These are phyloP conservation scores for Heliconius aoede DNA, from an alignment of 2,888 invertebrate genomes.

Conservation along the genomic window DNA sequence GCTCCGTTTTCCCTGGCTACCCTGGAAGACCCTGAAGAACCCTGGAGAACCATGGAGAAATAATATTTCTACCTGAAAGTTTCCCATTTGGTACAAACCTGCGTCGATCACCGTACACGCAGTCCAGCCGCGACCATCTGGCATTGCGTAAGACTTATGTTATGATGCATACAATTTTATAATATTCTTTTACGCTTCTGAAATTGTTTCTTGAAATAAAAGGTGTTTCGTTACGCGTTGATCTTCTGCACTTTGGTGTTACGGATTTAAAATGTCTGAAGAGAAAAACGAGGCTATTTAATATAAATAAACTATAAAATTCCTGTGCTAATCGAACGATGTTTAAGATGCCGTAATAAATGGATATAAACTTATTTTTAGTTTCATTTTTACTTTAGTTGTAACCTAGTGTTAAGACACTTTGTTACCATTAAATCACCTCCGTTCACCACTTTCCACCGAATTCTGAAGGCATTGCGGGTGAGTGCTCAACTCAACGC, in stretches of 20 bases:
- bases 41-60: too few species aligned
- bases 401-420: too few species aligned
- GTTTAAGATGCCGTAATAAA: neutral
- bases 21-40: too few species aligned
- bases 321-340: neutral
- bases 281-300: neutral
- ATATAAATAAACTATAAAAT: slow-evolving; percentile 7
- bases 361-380: neutral
- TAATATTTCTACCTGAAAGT: neutral
- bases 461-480: too few species aligned
- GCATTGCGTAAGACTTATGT: slow-evolving; percentile 34
- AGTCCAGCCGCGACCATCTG: slow-evolving; percentile 33
- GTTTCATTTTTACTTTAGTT: too few species aligned
- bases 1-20: too few species aligned
- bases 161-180: slow-evolving; percentile 39
- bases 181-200: slow-evolving; percentile 33
- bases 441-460: too few species aligned
- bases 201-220: slow-evolving; percentile 34
- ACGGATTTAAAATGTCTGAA: neutral
- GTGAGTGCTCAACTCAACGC: too few species aligned
- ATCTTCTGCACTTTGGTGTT: neutral
- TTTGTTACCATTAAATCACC: too few species aligned
- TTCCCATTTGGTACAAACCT: neutral
- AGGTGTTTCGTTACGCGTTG: slow-evolving; percentile 27
- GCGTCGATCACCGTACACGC: slow-evolving; percentile 14